A percentile compares a stretch with the other conserved stretches of the same genome.
phyloP scores from a whole-genome alignment of 2,797 vertebrate genomes.

The Myotis pilosus region DNA sequence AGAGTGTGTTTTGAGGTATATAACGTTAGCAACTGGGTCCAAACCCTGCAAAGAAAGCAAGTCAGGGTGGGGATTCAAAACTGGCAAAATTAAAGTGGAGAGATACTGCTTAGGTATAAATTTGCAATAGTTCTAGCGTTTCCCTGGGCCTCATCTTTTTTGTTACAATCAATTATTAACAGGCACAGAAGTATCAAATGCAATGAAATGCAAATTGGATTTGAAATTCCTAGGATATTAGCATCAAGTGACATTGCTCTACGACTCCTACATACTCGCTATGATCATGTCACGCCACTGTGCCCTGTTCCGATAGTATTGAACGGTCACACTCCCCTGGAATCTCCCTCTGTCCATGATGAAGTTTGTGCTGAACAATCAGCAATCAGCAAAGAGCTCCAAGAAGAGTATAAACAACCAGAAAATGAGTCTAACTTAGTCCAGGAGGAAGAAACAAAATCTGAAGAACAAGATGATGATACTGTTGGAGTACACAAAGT shows the following conservation, averaged over 20 bases:
- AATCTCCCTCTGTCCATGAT: neutral
- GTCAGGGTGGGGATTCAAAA: neutral
- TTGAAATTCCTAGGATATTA: constrained; percentile 90
- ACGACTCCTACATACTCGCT: constrained; percentile 89
- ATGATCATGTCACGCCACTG: constrained; percentile 89
- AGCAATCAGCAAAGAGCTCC: neutral
- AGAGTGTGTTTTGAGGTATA: neutral
- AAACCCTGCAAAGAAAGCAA: neutral
- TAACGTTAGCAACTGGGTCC: neutral
- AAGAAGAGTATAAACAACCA: neutral
- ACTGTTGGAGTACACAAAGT: constrained; percentile 49
- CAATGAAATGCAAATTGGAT: constrained; percentile 80
- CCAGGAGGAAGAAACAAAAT: constrained; percentile 73
- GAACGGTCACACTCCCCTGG: neutral
- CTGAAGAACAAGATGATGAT: constrained; percentile 58
- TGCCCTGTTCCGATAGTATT: constrained; percentile 47
- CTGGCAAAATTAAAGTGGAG: neutral
- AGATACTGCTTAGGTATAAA: neutral
- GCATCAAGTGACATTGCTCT: constrained; percentile 86
- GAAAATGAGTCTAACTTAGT: accelerated
- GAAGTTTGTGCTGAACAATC: neutral
- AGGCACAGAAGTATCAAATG: constrained; percentile 89
- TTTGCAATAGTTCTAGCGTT: neutral
- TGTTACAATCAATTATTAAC: neutral
- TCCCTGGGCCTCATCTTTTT: neutral